Base-by-base conservation (phyloP, 2,797 vertebrate genomes). In the Neoniphon sammara region DNA sequence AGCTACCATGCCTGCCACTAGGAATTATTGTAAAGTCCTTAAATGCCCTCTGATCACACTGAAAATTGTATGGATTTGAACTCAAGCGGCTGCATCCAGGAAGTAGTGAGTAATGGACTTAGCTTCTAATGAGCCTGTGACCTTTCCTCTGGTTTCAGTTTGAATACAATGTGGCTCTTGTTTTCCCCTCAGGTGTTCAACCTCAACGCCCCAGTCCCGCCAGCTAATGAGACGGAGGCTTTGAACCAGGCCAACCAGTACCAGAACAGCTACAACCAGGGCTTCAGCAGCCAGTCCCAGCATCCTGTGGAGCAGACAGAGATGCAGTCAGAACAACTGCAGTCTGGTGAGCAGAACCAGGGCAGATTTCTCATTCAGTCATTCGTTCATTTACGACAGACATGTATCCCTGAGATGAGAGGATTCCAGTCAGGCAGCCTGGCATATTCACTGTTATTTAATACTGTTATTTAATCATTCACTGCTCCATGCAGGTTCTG, bases 161-260 rank as follows among this genome's bases (percentile, higher is more conserved):
- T 87, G 63, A 82, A 62, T 52, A 83, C 80, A 86, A 88, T 81
- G 71, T 73, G 25, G 49, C 55, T 66, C 73, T 86, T 88, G 78
- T 89, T 46, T 73, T 36, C 42, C 65, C 68, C 57, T 63, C 65
- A 99, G 98, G 98, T 99, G 84, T 99, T 99, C 92, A 99, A 99
- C 92, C 96, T 99, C 94, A 99, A 98, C 88, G 97, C 98, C 54
- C 98, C 97, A 21, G 96, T 99, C 90, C 97, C 97, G 76, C 97
- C 96, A 90, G 95, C 95, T 84, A 97, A 94, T 93, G 97, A 98
- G 91, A 91, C 96, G 6, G 97, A 99, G 90, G 93, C 95, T 66
- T 92, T 98, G 91, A 97, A 95, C 92, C 96, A 96, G 84, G 90
- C 89, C 89, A 96, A 80, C 91, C 97, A 98, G 80, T 99, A 97